phyloP scores from a whole-genome alignment of 2,888 invertebrate genomes.

The Lasioglossum marginatum region DNA sequence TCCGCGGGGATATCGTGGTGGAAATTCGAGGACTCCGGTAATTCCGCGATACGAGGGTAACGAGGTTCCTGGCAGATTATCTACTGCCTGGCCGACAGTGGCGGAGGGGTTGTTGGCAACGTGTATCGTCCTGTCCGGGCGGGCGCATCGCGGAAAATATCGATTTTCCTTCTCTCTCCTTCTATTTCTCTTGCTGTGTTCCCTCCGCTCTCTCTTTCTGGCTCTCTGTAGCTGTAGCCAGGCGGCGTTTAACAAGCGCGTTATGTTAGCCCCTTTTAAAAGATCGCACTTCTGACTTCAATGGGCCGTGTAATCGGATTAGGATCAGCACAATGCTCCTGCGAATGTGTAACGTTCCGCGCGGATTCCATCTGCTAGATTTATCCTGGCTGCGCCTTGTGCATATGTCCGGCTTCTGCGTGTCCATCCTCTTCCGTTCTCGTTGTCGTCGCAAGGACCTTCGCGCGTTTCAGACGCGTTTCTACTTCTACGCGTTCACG shows the following conservation, averaged over 20 bases:
- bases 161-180: slow-evolving; percentile 67
- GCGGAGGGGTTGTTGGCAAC: slow-evolving; percentile 62
- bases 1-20: slow-evolving; percentile 35
- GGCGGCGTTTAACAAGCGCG: slow-evolving; percentile 80
- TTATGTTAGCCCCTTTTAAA: slow-evolving; percentile 81
- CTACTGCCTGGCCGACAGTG: slow-evolving; percentile 53
- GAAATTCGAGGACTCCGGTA: slow-evolving; percentile 69
- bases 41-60: slow-evolving; percentile 75
- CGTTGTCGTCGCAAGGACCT: not conserved
- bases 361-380: slow-evolving; percentile 77
- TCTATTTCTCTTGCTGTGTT: not conserved
- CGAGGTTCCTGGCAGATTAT: slow-evolving; percentile 77
- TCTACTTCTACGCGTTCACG: not conserved
- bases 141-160: slow-evolving; percentile 76
- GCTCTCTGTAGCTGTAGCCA: not conserved
- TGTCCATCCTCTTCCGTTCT: not conserved
- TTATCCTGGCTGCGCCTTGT: slow-evolving; percentile 29
- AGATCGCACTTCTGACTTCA: slow-evolving; percentile 84
- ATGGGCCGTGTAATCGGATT: slow-evolving; percentile 84
- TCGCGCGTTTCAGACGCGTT: not conserved
- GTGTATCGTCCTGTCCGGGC: slow-evolving; percentile 57
- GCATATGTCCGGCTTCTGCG: slow-evolving; percentile 40
- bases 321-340: slow-evolving; percentile 77
- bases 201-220: not conserved
- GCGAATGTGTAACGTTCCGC: slow-evolving; percentile 72